phyloP scores from a whole-genome alignment of 2,888 invertebrate genomes.

The Gibbula magus region DNA sequence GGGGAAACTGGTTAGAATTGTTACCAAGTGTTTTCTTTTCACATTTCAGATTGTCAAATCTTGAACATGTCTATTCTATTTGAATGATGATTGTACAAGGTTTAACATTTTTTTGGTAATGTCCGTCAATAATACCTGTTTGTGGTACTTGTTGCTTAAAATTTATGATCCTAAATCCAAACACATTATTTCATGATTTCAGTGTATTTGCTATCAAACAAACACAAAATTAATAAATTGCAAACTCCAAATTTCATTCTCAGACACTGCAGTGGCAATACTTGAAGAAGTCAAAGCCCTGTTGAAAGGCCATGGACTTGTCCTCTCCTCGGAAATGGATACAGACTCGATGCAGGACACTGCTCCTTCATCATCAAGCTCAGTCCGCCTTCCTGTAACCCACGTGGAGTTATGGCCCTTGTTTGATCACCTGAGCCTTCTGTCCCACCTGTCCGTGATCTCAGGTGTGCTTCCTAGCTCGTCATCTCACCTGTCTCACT shows the following conservation, averaged over 20 bases:
- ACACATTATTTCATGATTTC: no score
- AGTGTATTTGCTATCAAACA: no score
- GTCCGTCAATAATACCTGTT: no score
- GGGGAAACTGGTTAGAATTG: not conserved
- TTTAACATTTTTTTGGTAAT: no score
- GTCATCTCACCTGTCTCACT: not conserved
- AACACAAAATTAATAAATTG: no score
- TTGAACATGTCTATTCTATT: no score
- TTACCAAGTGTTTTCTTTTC: no score
- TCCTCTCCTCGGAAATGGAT: not conserved
- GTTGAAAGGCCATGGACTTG: not conserved
- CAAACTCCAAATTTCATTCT: no score
- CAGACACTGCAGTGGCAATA: not conserved
- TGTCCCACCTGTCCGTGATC: conserved; percentile 39
- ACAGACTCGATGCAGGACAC: not conserved
- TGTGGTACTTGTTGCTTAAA: no score
- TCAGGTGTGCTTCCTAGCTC: not conserved
- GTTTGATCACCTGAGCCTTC: conserved; percentile 49
- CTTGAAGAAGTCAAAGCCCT: not conserved
- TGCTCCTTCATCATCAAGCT: not conserved
- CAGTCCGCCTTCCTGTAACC: conserved; percentile 17
- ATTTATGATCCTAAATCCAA: no score
- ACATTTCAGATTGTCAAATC: no score
- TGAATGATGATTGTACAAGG: no score
- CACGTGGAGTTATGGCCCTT: conserved; percentile 61